Conservation (phyloP, 2,888 invertebrate genomes). For the Dicyrtoma fusca region DNA sequence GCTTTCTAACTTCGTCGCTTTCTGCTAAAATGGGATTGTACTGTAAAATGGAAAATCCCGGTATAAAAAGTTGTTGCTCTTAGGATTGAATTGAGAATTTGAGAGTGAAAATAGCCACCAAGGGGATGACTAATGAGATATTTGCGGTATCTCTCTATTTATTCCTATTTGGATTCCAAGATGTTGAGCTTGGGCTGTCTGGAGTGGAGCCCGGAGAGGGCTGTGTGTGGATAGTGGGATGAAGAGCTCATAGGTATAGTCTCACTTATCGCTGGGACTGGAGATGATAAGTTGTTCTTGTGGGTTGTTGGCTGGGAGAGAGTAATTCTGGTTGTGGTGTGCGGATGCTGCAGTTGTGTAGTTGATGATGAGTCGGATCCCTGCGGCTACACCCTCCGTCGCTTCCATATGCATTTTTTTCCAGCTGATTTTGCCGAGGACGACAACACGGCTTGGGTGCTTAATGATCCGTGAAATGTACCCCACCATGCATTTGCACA, state of each 20-base stretch:
- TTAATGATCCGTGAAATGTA: conserved; percentile 22
- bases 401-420: conserved; percentile 22
- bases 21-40: too few relatives aligned
- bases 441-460: conserved; percentile 21
- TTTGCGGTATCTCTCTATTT: too few relatives aligned
- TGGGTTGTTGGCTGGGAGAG: background rate
- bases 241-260: background rate
- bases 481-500: conserved; percentile 25
- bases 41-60: too few relatives aligned
- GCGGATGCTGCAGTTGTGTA: conserved; percentile 9
- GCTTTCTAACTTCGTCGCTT: too few relatives aligned
- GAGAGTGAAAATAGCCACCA: too few relatives aligned
- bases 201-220: too few relatives aligned
- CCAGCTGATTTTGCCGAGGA: conserved; percentile 25
- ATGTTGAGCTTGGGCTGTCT: too few relatives aligned
- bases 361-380: conserved; percentile 20
- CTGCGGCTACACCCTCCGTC: conserved; percentile 21
- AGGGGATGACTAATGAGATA: too few relatives aligned
- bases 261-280: too few relatives aligned
- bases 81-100: too few relatives aligned
- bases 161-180: too few relatives aligned
- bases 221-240: background rate
- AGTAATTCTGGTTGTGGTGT: conserved; percentile 17
- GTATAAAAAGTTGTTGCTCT: too few relatives aligned
- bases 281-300: background rate